Evolutionary conservation across 1,140 invertebrate species (phyloP).

Genomic region (Brachionus asplanchnoidis): DNA sequence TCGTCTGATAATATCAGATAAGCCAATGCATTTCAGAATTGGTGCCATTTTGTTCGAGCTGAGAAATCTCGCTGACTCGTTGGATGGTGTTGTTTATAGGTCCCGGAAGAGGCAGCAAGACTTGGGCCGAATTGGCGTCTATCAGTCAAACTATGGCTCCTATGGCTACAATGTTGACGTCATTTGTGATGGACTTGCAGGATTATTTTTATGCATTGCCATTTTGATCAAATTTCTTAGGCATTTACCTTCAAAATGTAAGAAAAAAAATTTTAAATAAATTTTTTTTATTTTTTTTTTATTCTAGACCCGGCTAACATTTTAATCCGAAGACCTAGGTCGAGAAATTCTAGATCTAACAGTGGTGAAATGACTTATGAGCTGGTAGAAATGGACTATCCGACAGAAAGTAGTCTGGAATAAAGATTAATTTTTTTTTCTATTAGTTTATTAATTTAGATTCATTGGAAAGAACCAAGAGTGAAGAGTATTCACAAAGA

Average conservation of each 20-base stretch:
- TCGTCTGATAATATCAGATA: background rate
- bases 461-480: background rate
- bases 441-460: background rate
- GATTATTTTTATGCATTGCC: background rate
- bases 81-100: slow-evolving; percentile 4
- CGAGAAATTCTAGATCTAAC: background rate
- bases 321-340: background rate
- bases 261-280: background rate
- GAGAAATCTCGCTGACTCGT: slow-evolving; percentile 24
- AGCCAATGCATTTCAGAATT: background rate
- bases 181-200: slow-evolving; percentile 2
- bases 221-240: slow-evolving; percentile 20
- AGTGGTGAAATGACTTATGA: background rate
- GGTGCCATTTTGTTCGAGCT: slow-evolving; percentile 1
- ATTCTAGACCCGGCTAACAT: background rate
- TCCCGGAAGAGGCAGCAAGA: background rate
- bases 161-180: slow-evolving; percentile 29
- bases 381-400: background rate
- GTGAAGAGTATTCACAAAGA: background rate
- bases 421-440: background rate
- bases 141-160: slow-evolving; percentile 18
- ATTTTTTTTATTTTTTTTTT: too few species aligned
- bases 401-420: background rate
- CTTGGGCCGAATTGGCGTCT: background rate
- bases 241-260: slow-evolving; percentile 14